Base-by-base conservation (phyloP, 2,888 invertebrate genomes). In the Ellobium chinense region DNA sequence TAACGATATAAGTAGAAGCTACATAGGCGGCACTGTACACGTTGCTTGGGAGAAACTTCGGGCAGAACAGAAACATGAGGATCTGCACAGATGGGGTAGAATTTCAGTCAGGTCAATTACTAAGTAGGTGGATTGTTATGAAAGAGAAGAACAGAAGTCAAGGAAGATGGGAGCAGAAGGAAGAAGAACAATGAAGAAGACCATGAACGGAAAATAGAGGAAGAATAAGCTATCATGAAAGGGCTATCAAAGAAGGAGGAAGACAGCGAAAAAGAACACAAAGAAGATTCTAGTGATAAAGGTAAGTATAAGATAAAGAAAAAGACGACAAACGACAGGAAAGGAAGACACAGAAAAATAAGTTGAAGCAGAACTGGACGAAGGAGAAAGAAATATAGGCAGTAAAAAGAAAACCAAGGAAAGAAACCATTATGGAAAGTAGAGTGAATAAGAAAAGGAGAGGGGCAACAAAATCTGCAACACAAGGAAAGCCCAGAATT, bases 1-100 rank as follows among this genome's bases (percentile, higher is more conserved):
- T 89, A n/a, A 91, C 88, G 5, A 90, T 86, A 79, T 92, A 92
- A 76, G 90, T 91, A 0, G 90, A 86, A 12, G 90, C 89, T 58
- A 88, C 86, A 65, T 91, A 90, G 0, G 90, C 87, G 7, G 89
- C 89, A 24, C 86, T 89, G 82, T 91, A 91, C 85, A 91, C 87
- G 62, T 87, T 85, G 34, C 85, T 79, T 1, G 91, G 91, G 3
- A 92, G 82, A n/a, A 91, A 82, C 58, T 90, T 82, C 1, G 92
- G 92, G 56, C 89, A 87, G 72, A 90, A 89, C 66, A 91, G 86
- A 70, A 92, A 88, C 65, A 91, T 85, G 56, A 87, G 9, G 14
- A 83, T 37, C 83, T 83, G 79, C 21, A 12, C 12, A 63, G 12
- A 63, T 12, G 7, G 7, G 27, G 29, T n/a, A n/a, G n/a, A 21